phyloP scores from a whole-genome alignment of 2,888 invertebrate species.

The Chesias legatella region DNA sequence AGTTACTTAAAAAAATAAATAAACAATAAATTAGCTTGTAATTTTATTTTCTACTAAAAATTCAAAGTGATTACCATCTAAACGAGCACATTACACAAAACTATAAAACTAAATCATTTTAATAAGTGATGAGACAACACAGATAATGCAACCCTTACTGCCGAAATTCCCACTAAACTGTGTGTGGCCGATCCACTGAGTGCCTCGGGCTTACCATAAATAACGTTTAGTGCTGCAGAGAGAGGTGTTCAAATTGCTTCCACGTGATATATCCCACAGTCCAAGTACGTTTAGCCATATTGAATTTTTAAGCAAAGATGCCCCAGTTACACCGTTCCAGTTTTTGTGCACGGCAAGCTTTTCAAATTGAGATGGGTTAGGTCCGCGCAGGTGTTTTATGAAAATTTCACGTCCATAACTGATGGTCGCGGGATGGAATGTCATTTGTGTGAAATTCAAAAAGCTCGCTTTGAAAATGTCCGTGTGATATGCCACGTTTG shows the following conservation, averaged over 20 bases:
- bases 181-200: constrained; percentile 68
- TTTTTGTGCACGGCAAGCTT: constrained; percentile 43
- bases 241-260: constrained; percentile 77
- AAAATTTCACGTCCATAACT: constrained; percentile 43
- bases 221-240: constrained; percentile 71
- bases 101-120: constrained; percentile 24
- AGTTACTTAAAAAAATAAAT: too few species aligned
- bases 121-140: constrained; percentile 35
- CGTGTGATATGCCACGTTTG: constrained; percentile 23
- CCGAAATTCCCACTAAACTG: constrained; percentile 65
- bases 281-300: constrained; percentile 68
- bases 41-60: background rate
- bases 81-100: background rate
- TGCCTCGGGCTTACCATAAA: constrained; percentile 72
- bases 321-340: constrained; percentile 29
- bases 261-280: constrained; percentile 70
- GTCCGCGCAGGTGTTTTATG: constrained; percentile 42
- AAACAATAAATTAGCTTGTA: background rate
- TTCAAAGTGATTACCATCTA: background rate
- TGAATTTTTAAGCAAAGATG: constrained; percentile 71
- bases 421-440: constrained; percentile 30
- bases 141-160: constrained; percentile 42
- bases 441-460: constrained; percentile 28
- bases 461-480: constrained; percentile 26
- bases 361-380: constrained; percentile 51